These are phyloP conservation scores for Scortum barcoo DNA, from an alignment of 2,113 vertebrate genomes.

Conservation along the genomic window DNA sequence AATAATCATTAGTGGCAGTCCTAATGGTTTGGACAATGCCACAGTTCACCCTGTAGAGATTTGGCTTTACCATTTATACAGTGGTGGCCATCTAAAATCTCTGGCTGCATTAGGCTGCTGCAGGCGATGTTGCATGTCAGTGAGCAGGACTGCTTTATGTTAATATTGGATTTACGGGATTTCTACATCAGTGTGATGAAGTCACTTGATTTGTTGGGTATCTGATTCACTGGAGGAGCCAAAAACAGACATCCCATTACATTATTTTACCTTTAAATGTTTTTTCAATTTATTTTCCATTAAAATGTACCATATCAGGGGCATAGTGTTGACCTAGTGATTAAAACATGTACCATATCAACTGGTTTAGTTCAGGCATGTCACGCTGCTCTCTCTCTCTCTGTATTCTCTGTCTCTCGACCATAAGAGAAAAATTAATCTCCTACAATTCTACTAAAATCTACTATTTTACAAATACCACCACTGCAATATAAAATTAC, in stretches of 20 bases:
- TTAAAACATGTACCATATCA: neutral
- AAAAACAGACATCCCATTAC: neutral
- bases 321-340: neutral
- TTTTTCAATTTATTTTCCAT: neutral
- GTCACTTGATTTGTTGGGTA: neutral
- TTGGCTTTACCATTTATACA: neutral
- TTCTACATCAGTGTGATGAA: slow-evolving; percentile 19
- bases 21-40: neutral
- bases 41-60: neutral
- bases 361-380: neutral
- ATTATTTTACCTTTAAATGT: neutral
- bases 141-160: neutral
- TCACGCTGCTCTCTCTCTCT: neutral
- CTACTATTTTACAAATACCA: neutral
- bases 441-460: neutral
- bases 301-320: neutral
- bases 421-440: neutral
- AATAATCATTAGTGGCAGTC: too few species aligned
- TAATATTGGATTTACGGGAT: slow-evolving; percentile 11
- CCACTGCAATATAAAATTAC: neutral
- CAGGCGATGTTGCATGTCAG: neutral
- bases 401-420: neutral
- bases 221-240: neutral
- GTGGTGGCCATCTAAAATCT: neutral
- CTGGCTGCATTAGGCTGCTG: neutral